Conservation (phyloP, 2,888 invertebrate species). For the Strigamia maritima region DNA sequence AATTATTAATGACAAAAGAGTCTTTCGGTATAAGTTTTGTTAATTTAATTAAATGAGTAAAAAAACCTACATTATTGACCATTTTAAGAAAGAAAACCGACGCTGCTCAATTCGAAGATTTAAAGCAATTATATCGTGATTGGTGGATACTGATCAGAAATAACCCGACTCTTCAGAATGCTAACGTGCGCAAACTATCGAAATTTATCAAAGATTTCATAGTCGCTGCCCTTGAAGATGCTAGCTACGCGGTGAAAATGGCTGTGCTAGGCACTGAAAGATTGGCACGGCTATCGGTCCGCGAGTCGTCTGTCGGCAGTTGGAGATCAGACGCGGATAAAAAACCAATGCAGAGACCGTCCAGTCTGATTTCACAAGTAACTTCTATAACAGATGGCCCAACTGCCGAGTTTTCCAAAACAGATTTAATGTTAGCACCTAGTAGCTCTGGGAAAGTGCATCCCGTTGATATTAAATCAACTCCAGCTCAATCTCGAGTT, state of each 20-base stretch:
- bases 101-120: not conserved
- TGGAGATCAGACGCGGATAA: not conserved
- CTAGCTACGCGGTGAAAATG: not conserved
- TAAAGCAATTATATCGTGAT: not conserved
- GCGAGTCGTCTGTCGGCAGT: not conserved
- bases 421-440: not conserved
- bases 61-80: not conserved
- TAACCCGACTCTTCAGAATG: not conserved
- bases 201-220: not conserved
- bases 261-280: not conserved
- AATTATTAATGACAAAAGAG: constrained; percentile 1
- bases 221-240: not conserved
- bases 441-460: not conserved
- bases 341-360: not conserved
- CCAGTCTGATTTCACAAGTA: not conserved
- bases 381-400: not conserved
- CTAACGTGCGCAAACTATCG: not conserved
- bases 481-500: not conserved
- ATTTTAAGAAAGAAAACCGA: not conserved
- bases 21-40: not conserved
- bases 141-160: not conserved
- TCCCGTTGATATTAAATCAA: not conserved
- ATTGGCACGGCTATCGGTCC: not conserved
- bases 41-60: not conserved
- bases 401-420: not conserved